phyloP scores from a whole-genome alignment of 2,888 invertebrate genomes.

The Psylliodes chrysocephalus region DNA sequence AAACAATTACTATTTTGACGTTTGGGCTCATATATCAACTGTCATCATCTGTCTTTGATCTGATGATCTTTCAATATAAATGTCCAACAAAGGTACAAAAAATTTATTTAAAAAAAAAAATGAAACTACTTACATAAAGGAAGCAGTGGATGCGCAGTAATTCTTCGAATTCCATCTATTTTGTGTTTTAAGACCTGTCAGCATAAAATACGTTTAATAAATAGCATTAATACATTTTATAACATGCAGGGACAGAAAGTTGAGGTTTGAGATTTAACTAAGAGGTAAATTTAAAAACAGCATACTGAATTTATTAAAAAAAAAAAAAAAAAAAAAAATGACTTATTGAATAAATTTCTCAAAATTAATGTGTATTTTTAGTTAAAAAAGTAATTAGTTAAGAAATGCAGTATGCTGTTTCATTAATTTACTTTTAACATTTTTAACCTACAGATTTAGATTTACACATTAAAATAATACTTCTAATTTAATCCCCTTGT shows the following conservation, averaged over 20 bases:
- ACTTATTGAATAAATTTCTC: too few species aligned
- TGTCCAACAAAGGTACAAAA: too few species aligned
- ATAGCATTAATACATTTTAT: background rate
- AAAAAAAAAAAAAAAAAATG: too few species aligned
- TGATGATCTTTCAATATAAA: too few species aligned
- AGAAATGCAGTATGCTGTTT: too few species aligned
- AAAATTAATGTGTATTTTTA: too few species aligned
- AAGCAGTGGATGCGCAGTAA: constrained; percentile 94
- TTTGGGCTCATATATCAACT: too few species aligned
- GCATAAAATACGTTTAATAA: constrained; percentile 17
- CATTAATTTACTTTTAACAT: background rate
- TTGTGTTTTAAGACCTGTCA: constrained; percentile 91
- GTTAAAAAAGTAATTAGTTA: too few species aligned
- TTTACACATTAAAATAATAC: background rate
- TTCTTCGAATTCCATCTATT: constrained; percentile 92
- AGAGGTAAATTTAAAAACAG: background rate
- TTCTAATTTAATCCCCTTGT: background rate
- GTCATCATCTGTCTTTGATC: too few species aligned
- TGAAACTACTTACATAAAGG: constrained; percentile 95
- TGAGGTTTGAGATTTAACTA: background rate
- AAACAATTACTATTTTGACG: too few species aligned
- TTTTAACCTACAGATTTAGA: background rate
- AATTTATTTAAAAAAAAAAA: too few species aligned
- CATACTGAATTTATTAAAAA: background rate
- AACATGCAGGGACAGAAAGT: background rate